Evolutionary conservation across 1,140 invertebrate species (phyloP), one percentile per base, ranked within the genome.

Genomic region (Zophobas morio): DNA sequence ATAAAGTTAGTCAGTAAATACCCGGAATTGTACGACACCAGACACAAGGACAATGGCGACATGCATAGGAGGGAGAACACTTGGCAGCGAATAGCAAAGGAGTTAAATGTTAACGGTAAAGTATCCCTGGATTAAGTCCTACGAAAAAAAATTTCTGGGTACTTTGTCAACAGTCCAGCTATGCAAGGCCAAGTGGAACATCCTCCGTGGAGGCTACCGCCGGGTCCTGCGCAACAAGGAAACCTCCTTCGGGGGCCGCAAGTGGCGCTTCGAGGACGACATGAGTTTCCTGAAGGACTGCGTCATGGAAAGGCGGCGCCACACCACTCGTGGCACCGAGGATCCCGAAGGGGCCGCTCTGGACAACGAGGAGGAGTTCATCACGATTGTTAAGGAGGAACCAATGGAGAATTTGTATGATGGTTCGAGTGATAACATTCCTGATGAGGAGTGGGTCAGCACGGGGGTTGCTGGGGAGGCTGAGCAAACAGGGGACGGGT

Each of bases 241-340:
- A 8, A 34, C 54, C 8, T 20, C 32, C 3, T 33, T 33, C 32
- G 5, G 54, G 2, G 32, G 34, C 54, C 33, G 3, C 2, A 57
- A 57, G 8, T 57, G 54, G 54, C 54, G 54, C 1, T 57, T 57
- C 8, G 54, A 57, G 33, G 54, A 57, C 33, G 54, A 33, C 54
- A 4, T 57, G 34, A 57, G 54, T 20, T 57, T 57, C 33, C 33
- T 57, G 3, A 57, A 57, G 34, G 8, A 57, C 32, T 57, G 2
- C 3, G 54, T 57, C 1, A 5, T 57, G 54, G 54, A 57, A 35
- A 57, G 54, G 8, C 54, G 54, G 42, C 42, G 42, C 3, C 42
- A 51, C 3, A 51, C 3, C 2, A 6, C n/a, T 20, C n/a, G 49
- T 2, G 2, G 49, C 49, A 20, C 42, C 3, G n/a, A 51, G n/a